phyloP scores from a whole-genome alignment of 2,888 invertebrate genomes.

The Emmelina monodactyla region DNA sequence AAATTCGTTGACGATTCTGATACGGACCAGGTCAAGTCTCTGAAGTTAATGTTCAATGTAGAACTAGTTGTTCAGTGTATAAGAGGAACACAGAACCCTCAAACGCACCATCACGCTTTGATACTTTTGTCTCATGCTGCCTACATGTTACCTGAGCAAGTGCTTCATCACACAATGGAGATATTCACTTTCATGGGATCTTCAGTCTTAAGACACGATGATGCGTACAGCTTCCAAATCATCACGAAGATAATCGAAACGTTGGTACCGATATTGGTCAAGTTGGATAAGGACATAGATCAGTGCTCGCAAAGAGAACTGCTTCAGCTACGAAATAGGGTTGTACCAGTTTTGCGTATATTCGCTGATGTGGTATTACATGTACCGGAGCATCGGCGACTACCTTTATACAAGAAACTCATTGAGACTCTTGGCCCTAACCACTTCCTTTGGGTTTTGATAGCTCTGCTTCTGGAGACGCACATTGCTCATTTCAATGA shows the following conservation, averaged over 20 bases:
- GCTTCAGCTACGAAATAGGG: conserved; percentile 47
- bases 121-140: conserved; percentile 83
- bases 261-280: conserved; percentile 84
- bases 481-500: conserved; percentile 69
- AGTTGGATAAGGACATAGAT: conserved; percentile 42
- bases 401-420: conserved; percentile 81
- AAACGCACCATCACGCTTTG: conserved; percentile 94
- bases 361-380: conserved; percentile 92
- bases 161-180: conserved; percentile 92
- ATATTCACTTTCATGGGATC: conserved; percentile 98
- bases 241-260: conserved; percentile 90
- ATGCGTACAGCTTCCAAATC: conserved; percentile 93
- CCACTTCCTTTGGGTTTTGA: conserved; percentile 75
- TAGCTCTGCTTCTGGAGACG: conserved; percentile 74
- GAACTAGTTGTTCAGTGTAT: conserved; percentile 88
- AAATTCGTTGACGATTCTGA: conserved; percentile 56
- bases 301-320: conserved; percentile 39
- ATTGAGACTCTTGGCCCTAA: conserved; percentile 74
- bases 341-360: conserved; percentile 79
- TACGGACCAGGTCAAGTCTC: conserved; percentile 41
- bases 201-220: conserved; percentile 90
- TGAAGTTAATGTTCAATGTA: conserved; percentile 69
- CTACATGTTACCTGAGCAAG: conserved; percentile 79
- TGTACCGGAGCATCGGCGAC: conserved; percentile 90
- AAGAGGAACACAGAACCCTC: conserved; percentile 89